Evolutionary conservation across 2,888 invertebrate species (phyloP), one percentile per base, ranked within the genome.

Genomic region (Allophyes oxyacanthae): DNA sequence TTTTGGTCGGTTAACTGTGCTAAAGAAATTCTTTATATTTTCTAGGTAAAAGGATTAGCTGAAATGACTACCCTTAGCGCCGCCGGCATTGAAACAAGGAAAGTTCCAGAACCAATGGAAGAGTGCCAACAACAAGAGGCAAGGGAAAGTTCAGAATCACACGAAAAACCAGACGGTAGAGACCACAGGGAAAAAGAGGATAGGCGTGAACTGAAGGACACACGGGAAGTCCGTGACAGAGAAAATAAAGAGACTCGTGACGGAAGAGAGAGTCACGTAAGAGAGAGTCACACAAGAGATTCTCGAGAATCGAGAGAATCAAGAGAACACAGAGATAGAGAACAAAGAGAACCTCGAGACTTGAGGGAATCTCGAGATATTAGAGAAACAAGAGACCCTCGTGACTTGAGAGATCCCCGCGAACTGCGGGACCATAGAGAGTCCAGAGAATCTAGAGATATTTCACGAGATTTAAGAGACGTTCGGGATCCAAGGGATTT

Each of bases 1-100:
- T 28, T 28, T 28, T 8, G 26, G 7, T 11, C 20, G 30, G 26
- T 11, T 30, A 26, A 9, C 13, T 26, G 8, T 32, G 25, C 37
- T 11, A 40, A 44, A 37, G 26, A n/a, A n/a, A 34, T 42, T 13
- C 28, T 42, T 49, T 7, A 6, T 49, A n/a, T 28, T 53, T 85
- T 87, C 40, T 78, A 95, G 95, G 95, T 98, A 66, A 98, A 98
- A 94, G 98, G 98, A 85, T 95, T 98, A 86, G 98, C 98, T 92
- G 98, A 98, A 94, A 98, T 98, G 97, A 98, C 98, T 87, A 97
- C 97, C 88, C 94, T 97, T 89, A 96, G 96, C 84, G 95, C 95
- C 77, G 95, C 95, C 77, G 91, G 95, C 84, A 94, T 95, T 78
- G 92, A 89, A 76, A 85, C 86, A 75, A 89, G 89, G 83, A 92